phyloP scores from a whole-genome alignment of 2,113 vertebrate genomes.

The Dendropsophus ebraccatus region DNA sequence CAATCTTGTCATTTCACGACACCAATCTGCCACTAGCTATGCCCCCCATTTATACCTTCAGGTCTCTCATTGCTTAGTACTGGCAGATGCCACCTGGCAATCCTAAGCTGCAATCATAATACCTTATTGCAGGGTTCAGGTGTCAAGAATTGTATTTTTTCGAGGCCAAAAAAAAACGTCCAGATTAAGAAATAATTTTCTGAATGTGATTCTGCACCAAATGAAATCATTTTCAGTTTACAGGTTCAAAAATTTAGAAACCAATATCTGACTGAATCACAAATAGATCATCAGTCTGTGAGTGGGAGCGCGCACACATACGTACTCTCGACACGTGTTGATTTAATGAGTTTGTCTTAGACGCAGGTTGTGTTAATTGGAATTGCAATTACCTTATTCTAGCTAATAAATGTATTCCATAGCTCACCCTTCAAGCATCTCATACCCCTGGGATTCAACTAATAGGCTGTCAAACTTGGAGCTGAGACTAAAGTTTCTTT shows the following conservation, averaged over 20 bases:
- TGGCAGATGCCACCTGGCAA: too few relatives aligned
- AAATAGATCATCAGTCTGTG: background rate
- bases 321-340: constrained; percentile 28
- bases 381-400: constrained; percentile 50
- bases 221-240: background rate
- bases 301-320: background rate
- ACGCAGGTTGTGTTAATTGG: constrained; percentile 47
- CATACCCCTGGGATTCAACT: constrained; percentile 5
- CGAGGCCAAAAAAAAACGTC: too few relatives aligned
- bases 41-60: too few relatives aligned
- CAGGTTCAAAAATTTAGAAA: background rate
- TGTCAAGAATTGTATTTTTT: too few relatives aligned
- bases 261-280: background rate
- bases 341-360: constrained; percentile 47
- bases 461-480: constrained; percentile 49
- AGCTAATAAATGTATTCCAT: constrained; percentile 47
- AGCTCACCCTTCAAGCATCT: constrained; percentile 22
- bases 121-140: too few relatives aligned
- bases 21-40: background rate
- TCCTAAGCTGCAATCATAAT: too few relatives aligned
- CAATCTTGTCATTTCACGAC: background rate
- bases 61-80: too few relatives aligned
- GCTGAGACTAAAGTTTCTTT: constrained; percentile 15
- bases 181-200: too few relatives aligned
- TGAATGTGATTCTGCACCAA: background rate